Base-by-base conservation (phyloP, 1,140 invertebrate genomes). In the Drosophila baimaii region DNA sequence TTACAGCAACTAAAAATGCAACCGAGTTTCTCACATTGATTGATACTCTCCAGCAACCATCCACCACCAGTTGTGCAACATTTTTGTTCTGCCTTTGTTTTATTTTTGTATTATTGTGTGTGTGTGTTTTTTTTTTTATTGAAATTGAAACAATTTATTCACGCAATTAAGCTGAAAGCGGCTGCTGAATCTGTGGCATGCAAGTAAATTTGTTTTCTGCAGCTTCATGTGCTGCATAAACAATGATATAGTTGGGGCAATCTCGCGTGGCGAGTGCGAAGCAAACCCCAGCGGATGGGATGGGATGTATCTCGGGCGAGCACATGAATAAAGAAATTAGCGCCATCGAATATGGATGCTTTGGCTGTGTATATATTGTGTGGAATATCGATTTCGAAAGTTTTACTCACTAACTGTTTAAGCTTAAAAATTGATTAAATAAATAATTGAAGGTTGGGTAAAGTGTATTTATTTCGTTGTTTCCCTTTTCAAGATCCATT, bases 131-230 rank as follows among this genome's bases (percentile, higher is more conserved):
- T 27, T 58, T 46, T 69, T 71, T 88, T 88, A 88, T 86, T 86
- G 83, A 88, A 86, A 86, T 86, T 83, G 84, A 69, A 77, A 70
- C 83, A 86, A 88, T 88, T 88, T 88, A 88, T 88, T 73, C 84
- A 88, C 84, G 83, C 85, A 88, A 88, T 88, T 88, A 88, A 88
- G 81, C 61, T 80, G 68, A 83, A 80, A 46, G 68, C 52, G 23
- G 49, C 29, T 49, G 46, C 69, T 79, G 80, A 83, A 79, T 88
- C 68, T 86, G 71, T 80, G 83, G 83, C 84, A 88, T 88, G 84
- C 83, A 80, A 80, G 55, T 77, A 88, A 88, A 88, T 88, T 88
- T 88, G 83, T 88, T 82, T 83, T 70, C 69, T 46, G 41, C 62
- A 49, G 72, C 69, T 74, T 63, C 83, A 89, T 88, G 83, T 41